A percentile compares a stretch with the other conserved stretches of the same genome.
Evolutionary conservation across 2,113 vertebrate genomes (phyloP).

Genomic region (Alaudala cheleensis): DNA sequence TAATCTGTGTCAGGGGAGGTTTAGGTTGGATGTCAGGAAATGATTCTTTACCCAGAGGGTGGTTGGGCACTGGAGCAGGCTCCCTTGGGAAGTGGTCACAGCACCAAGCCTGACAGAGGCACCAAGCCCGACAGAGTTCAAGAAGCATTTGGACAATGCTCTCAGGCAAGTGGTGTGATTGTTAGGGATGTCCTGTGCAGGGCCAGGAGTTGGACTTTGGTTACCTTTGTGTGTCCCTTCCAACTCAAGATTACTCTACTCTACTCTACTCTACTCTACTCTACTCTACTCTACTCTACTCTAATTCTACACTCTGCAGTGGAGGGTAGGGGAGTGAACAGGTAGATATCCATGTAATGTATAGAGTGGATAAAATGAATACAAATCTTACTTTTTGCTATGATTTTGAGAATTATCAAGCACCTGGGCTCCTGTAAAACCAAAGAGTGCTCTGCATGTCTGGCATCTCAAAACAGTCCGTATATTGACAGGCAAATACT

Average conservation of each 20-base stretch:
- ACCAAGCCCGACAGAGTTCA: not conserved
- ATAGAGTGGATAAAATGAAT: not conserved
- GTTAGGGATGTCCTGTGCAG: not conserved
- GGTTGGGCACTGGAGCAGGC: not conserved
- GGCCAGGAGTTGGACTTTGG: accelerated
- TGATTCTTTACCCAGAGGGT: not conserved
- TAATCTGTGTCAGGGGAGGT: not conserved
- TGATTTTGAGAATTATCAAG: not conserved
- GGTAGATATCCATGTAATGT: not conserved
- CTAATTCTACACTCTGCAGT: not conserved
- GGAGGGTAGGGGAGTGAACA: not conserved
- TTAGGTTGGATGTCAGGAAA: not conserved
- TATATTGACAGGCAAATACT: not conserved
- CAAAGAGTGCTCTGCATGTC: accelerated
- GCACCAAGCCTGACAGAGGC: not conserved
- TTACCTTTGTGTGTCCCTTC: not conserved
- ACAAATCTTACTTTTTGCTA: not conserved
- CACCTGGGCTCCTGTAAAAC: not conserved
- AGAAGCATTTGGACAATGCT: not conserved
- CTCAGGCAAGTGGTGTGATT: not conserved
- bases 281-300: not conserved
- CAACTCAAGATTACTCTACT: not conserved
- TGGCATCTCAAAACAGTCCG: not conserved
- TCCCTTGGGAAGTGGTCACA: not conserved
- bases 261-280: not conserved